Evolutionary conservation across 2,113 vertebrate genomes (phyloP), one percentile per base, ranked within the genome.

Genomic region (Mandrillus leucophaeus): DNA sequence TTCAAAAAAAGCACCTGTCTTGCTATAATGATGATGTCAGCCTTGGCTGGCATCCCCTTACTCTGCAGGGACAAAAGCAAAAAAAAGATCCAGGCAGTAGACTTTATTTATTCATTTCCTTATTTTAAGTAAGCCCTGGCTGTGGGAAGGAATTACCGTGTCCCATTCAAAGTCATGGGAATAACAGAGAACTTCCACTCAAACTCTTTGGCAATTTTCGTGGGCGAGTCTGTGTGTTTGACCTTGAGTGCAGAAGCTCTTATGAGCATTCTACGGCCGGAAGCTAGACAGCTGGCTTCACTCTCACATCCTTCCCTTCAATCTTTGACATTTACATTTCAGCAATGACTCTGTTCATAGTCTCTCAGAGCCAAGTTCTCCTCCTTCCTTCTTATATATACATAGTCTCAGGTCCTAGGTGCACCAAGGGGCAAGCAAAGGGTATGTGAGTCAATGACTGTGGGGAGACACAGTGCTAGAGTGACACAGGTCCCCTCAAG

Each of bases 241-340:
- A 98, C 98, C 98, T 99, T 98, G 98, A 96, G 97, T 3, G 92
- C 48, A 57, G 90, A 57, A 94, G 95, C 93, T 95, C 97, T 98
- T 96, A 93, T 0, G 98, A 98, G 98, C 98, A 98, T 97, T 97
- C 48, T 0, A 83, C 18, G 50, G 97, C 96, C 99, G 98, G 98
- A 99, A 98, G 97, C 98, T 55, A 50, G 98, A 98, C 98, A 98
- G 98, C 98, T 99, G 99, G 98, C 98, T 97, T 82, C 38, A 83
- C 66, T 93, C 64, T 43, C 95, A 92, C 90, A 90, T 97, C 96
- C 96, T 80, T 95, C 93, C 94, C 95, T 97, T 98, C 98, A 95
- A 94, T 96, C 96, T 98, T 98, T 98, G 73, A 72, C 73, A 98
- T 98, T 85, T 98, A 48, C 4, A 78, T 97, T 90, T 93, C 85